Percentiles rank a stretch among this genome's conserved stretches.
phyloP scores from a whole-genome alignment of 2,888 invertebrate species.

The Epirrhoe tristata region DNA sequence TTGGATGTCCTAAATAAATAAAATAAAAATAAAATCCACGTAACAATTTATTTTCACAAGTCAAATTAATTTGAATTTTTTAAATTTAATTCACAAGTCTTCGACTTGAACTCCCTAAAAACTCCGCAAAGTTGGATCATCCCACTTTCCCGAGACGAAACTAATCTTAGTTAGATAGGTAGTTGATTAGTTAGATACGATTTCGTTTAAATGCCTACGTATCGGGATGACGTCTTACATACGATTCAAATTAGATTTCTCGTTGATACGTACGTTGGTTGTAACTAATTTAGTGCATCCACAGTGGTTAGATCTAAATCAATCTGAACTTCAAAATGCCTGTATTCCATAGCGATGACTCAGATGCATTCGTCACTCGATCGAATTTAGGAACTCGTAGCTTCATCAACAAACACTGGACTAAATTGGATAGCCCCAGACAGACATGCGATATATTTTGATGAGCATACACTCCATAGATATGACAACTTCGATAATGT shows the following conservation, averaged over 20 bases:
- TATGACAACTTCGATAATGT: too few species aligned
- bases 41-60: too few species aligned
- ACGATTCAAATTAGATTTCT: slow-evolving; percentile 11
- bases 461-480: not conserved
- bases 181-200: not conserved
- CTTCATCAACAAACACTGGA: slow-evolving; percentile 9
- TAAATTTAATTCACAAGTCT: too few species aligned
- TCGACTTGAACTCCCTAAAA: too few species aligned
- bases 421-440: not conserved
- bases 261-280: slow-evolving; percentile 7
- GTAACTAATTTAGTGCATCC: slow-evolving; percentile 10
- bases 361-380: slow-evolving; percentile 43
- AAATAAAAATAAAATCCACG: too few species aligned
- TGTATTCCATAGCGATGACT: slow-evolving; percentile 43
- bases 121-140: too few species aligned
- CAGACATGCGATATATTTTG: not conserved
- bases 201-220: not conserved
- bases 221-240: not conserved
- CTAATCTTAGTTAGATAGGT: not conserved
- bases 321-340: slow-evolving; percentile 36
- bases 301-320: slow-evolving; percentile 25
- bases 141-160: not conserved
- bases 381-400: slow-evolving; percentile 19
- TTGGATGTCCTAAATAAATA: too few species aligned
- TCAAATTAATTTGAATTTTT: too few species aligned